Evolutionary conservation across 2,888 invertebrate genomes (phyloP), one percentile per base, ranked within the genome.

Genomic region (Rhagium mordax): DNA sequence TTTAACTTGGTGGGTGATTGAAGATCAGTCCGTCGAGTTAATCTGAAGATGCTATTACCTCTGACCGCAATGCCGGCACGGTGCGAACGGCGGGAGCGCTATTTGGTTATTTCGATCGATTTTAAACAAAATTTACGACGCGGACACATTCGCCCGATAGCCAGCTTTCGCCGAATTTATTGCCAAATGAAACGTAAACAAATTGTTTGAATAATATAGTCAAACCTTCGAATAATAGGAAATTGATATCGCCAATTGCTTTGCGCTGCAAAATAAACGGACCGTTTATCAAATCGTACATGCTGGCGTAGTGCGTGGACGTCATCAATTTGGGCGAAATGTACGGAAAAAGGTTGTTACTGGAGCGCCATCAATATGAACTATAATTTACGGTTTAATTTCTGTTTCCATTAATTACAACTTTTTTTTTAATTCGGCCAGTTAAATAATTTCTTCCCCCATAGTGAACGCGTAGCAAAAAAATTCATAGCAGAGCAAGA

Each of bases 101-200:
- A 27, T 57, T 57, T 21, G 55, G 55, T 27, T 57, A 57, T 60
- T 60, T 20, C 15, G 1, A 60, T 60, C 48, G 48, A 48, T 62
- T 62, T 62, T 18, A 20, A 20, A n/a, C 41, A 7, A 66, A 76
- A 80, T 79, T 80, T 80, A 80, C 77, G 78, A 74, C 74, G 74
- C 68, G 75, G 70, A 71, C 74, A 72, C 69, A 67, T 74, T 74
- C 74, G 73, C 70, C 67, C 78, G 72, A 76, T 72, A 70, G 72
- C 72, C 70, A 59, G 74, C 72, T 74, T 71, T 74, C 49, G 72
- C 71, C 67, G 71, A 78, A 80, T 81, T 79, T 81, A 79, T 79
- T 74, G 68, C 75, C 75, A 78, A 80, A 79, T 75, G 78, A 78
- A 79, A 79, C 78, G 78, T 78, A 80, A 80, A 79, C 79, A 79